A percentile compares a stretch with the other conserved stretches of the same genome.
These are phyloP conservation scores for Dryobota labecula DNA, from an alignment of 2,888 invertebrate genomes.

Conservation along the genomic window DNA sequence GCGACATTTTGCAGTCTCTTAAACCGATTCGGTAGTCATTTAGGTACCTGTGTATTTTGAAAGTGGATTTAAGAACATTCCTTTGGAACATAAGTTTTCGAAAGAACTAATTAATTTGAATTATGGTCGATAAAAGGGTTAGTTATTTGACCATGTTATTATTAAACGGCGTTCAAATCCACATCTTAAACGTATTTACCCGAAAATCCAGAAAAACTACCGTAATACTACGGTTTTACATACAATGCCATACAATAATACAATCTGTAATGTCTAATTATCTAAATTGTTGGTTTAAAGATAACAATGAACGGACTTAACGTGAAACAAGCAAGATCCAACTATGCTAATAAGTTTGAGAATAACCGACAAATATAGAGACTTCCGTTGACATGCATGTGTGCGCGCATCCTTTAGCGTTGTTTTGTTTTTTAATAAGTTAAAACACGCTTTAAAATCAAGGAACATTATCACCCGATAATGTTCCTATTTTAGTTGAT, in stretches of 20 bases:
- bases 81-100: background rate
- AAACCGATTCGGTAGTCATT: background rate
- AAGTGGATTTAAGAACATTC: background rate
- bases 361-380: constrained; percentile 35
- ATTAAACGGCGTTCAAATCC: background rate
- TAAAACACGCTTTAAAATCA: background rate
- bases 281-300: background rate
- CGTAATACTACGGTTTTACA: background rate
- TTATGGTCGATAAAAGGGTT: background rate
- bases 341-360: constrained; percentile 28
- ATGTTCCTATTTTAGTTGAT: background rate
- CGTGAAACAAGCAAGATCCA: constrained; percentile 10
- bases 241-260: background rate
- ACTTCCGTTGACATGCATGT: constrained; percentile 46
- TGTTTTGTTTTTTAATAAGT: constrained; percentile 51
- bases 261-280: background rate
- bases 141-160: background rate
- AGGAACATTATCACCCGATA: too few relatives aligned
- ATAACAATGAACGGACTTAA: constrained; percentile 11
- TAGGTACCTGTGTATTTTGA: background rate
- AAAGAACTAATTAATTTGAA: background rate
- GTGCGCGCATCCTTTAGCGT: constrained; percentile 48
- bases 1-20: too few relatives aligned
- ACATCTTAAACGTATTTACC: background rate
- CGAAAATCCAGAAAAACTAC: background rate